These are phyloP conservation scores for Patella depressa DNA, from an alignment of 2,888 invertebrate genomes.

Conservation along the genomic window DNA sequence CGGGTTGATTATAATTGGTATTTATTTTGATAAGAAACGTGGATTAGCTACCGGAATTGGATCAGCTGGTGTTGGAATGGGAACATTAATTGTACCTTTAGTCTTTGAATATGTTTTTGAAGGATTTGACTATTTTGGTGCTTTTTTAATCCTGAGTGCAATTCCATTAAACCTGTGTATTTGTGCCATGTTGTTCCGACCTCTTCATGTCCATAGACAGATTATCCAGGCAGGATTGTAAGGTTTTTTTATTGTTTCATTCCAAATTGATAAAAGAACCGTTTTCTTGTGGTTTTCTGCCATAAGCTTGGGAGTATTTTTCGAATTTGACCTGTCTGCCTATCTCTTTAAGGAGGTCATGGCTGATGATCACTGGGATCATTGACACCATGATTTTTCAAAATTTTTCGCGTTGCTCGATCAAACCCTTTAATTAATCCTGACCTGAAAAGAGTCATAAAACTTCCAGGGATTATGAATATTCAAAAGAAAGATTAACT, in stretches of 20 bases:
- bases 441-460: too few species aligned
- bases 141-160: conserved; percentile 50
- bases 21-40: conserved; percentile 56
- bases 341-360: too few species aligned
- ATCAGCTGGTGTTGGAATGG: conserved; percentile 57
- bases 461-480: too few species aligned
- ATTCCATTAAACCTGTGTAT: conserved; percentile 47
- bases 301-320: too few species aligned
- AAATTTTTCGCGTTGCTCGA: too few species aligned
- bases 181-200: conserved; percentile 50
- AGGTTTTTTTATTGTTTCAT: neutral
- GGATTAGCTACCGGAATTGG: conserved; percentile 54
- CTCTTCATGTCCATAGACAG: conserved; percentile 39
- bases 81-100: conserved; percentile 53
- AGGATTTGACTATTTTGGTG: conserved; percentile 48
- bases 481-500: too few species aligned
- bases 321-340: too few species aligned
- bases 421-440: too few species aligned
- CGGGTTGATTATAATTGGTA: conserved; percentile 49
- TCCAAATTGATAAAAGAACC: neutral
- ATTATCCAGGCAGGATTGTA: conserved; percentile 14
- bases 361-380: too few species aligned
- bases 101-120: conserved; percentile 47
- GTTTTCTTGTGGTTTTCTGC: too few species aligned
- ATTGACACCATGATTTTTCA: too few species aligned